These are phyloP conservation scores for Gymnothorax javanicus DNA, from an alignment of 2,797 vertebrate species.

Conservation along the genomic window DNA sequence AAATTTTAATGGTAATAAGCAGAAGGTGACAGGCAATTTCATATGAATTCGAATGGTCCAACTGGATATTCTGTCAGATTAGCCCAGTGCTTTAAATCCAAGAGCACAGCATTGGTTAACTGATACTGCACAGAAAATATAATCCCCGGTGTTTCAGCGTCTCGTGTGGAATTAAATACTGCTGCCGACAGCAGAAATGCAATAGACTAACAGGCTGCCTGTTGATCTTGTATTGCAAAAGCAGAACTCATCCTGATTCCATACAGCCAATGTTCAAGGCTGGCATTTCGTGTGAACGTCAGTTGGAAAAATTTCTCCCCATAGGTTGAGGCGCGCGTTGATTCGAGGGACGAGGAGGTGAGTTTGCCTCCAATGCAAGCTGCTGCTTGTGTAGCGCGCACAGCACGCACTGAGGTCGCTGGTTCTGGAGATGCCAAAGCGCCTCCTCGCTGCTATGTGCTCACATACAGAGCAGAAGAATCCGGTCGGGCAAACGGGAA, in stretches of 20 bases:
- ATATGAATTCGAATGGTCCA: constrained; percentile 33
- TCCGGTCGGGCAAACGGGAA: constrained; percentile 48
- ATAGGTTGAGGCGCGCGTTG: constrained; percentile 54
- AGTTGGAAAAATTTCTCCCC: constrained; percentile 51
- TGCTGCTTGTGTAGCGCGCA: constrained; percentile 39
- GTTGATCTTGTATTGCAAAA: constrained; percentile 48
- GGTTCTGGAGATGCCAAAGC: constrained; percentile 51
- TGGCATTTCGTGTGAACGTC: constrained; percentile 49
- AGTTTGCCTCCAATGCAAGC: constrained; percentile 48
- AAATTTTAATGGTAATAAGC: neutral
- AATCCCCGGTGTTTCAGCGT: constrained; percentile 31
- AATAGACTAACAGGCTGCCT: constrained; percentile 34
- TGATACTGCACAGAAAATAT: constrained; percentile 3
- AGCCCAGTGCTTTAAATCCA: constrained; percentile 36
- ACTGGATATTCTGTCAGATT: constrained; percentile 34
- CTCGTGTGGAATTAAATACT: constrained; percentile 33
- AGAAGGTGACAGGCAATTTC: constrained; percentile 18
- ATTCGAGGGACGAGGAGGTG: constrained; percentile 50
- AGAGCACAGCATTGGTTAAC: constrained; percentile 13
- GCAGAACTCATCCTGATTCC: constrained; percentile 42
- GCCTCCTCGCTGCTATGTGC: constrained; percentile 49
- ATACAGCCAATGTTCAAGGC: constrained; percentile 34
- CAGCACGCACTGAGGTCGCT: constrained; percentile 31
- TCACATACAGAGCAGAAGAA: constrained; percentile 50
- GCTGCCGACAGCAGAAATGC: constrained; percentile 14